These are phyloP conservation scores for Hirundo rustica DNA, from an alignment of 2,797 vertebrate species.

Conservation along the genomic window DNA sequence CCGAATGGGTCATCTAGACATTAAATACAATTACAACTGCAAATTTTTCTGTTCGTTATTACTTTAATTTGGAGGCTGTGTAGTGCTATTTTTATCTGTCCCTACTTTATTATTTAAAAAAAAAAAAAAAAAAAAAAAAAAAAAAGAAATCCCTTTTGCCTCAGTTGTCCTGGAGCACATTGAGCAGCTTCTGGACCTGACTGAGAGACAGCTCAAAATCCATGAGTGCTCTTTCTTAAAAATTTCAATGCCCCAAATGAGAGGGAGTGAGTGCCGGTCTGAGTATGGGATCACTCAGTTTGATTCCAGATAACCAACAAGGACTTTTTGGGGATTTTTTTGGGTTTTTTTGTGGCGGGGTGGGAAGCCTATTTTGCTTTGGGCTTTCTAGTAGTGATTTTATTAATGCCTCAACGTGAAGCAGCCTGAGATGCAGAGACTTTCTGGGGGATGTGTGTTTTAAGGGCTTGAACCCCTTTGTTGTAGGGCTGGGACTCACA, in stretches of 20 bases:
- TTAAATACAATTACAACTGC: neutral
- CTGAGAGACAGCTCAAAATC: neutral
- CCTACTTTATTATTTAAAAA: neutral
- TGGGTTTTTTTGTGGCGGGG: fast-evolving
- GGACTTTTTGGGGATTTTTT: neutral
- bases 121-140: neutral
- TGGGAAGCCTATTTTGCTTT: neutral
- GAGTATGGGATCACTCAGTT: neutral
- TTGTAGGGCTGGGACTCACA: neutral
- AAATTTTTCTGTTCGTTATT: neutral
- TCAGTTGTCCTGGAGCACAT: neutral
- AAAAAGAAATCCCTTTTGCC: neutral
- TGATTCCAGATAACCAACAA: neutral
- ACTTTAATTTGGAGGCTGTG: neutral
- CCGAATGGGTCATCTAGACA: slow-evolving; percentile 2
- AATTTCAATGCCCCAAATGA: neutral
- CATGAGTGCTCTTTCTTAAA: neutral
- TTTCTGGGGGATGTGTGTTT: neutral
- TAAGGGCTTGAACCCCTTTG: neutral
- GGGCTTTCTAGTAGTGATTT: neutral
- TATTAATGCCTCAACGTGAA: neutral
- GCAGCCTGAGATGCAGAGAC: neutral
- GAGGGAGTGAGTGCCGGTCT: neutral
- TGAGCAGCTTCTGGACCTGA: neutral
- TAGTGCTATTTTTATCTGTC: neutral